Evolutionary conservation across 2,797 vertebrate genomes (phyloP).

Genomic region (Stomatorhinus walkeri): DNA sequence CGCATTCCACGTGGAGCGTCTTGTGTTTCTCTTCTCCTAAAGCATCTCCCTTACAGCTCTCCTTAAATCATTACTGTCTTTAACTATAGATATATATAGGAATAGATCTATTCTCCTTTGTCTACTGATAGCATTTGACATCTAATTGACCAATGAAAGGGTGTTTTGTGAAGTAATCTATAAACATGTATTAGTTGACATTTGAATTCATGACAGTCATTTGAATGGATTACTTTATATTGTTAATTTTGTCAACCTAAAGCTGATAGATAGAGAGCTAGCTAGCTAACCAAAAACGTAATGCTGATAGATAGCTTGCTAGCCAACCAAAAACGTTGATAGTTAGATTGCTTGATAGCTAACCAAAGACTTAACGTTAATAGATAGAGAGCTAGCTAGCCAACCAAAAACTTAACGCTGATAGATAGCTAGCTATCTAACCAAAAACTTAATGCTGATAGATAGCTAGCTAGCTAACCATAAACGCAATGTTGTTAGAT

Average conservation of each 20-base stretch:
- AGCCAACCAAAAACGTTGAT: background rate
- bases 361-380: background rate
- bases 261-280: background rate
- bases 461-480: too few species aligned
- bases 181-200: background rate
- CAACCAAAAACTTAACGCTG: background rate
- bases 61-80: background rate
- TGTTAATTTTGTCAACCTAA: background rate
- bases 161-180: background rate
- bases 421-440: too few species aligned
- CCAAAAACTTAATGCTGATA: background rate
- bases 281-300: background rate
- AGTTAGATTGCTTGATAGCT: too few species aligned
- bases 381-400: too few species aligned
- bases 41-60: background rate
- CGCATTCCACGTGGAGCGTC: background rate
- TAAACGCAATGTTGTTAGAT: background rate
- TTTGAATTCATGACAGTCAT: background rate
- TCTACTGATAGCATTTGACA: background rate
- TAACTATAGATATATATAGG: background rate
- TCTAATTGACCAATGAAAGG: background rate
- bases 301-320: background rate
- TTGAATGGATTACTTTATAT: background rate
- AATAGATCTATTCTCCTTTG: background rate
- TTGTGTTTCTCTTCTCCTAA: background rate